Evolutionary conservation across 2,113 vertebrate genomes (phyloP).

Genomic region (Amphiprion percula): DNA sequence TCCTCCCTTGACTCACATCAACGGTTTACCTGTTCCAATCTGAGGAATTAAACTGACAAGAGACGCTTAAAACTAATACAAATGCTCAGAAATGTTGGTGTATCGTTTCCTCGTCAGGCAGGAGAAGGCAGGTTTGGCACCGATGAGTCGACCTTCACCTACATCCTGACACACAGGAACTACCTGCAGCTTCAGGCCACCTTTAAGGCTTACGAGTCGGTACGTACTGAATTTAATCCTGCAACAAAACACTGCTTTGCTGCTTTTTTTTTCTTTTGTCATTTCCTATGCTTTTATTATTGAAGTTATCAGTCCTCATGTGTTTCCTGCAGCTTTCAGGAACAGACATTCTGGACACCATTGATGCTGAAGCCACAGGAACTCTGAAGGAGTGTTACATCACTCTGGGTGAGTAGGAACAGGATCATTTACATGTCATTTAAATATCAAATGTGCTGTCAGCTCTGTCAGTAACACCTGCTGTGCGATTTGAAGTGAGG

Average conservation of each 20-base stretch:
- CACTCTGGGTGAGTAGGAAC: slow-evolving; percentile 77
- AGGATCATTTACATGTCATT: background rate
- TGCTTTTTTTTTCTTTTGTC: background rate
- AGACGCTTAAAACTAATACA: background rate
- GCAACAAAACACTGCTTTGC: fast-evolving
- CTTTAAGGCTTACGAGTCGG: slow-evolving; percentile 84
- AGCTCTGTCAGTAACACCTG: background rate
- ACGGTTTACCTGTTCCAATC: too few relatives aligned
- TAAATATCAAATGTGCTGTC: background rate
- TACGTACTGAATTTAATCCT: slow-evolving; percentile 45
- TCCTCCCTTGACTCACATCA: too few relatives aligned
- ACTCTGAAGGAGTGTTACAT: slow-evolving; percentile 86
- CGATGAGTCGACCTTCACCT: slow-evolving; percentile 85
- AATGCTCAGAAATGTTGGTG: background rate
- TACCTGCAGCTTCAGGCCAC: slow-evolving; percentile 88
- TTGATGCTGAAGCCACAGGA: slow-evolving; percentile 83
- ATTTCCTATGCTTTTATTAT: background rate
- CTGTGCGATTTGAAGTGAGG: slow-evolving; percentile 73
- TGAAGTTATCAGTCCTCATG: background rate
- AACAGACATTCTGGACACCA: slow-evolving; percentile 84
- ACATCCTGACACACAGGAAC: slow-evolving; percentile 86
- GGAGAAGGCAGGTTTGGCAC: slow-evolving; percentile 86
- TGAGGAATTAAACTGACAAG: background rate
- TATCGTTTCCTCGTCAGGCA: slow-evolving; percentile 70
- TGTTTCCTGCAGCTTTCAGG: slow-evolving; percentile 77